Conservation (phyloP, 1,140 invertebrate genomes). For the Holcopasites calliopsidis region DNA sequence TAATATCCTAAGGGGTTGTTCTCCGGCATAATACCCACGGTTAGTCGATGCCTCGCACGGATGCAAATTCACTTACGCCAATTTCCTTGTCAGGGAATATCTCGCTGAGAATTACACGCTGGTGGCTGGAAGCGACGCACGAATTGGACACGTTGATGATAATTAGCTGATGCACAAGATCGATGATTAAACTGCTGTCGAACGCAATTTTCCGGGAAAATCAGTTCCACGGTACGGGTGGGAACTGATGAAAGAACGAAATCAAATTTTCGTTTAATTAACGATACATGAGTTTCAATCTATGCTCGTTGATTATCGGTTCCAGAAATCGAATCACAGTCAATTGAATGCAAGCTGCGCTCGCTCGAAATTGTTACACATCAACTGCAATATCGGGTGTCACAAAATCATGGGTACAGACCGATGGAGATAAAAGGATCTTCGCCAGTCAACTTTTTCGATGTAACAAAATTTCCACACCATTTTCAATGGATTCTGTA, state of each 20-base stretch:
- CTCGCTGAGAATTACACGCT: conserved; percentile 11
- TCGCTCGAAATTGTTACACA: too few species aligned
- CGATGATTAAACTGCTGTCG: background rate
- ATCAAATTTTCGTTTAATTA: background rate
- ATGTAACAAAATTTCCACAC: too few species aligned
- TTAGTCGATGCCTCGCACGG: conserved; percentile 27
- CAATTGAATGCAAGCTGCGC: too few species aligned
- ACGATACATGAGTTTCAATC: background rate
- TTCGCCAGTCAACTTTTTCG: too few species aligned
- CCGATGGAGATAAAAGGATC: too few species aligned
- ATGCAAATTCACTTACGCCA: conserved; percentile 50
- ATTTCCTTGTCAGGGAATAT: conserved; percentile 47
- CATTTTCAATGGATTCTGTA: too few species aligned
- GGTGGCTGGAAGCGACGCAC: conserved; percentile 44
- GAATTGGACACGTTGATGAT: conserved; percentile 37
- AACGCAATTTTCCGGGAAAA: conserved; percentile 3
- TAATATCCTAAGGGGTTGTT: background rate
- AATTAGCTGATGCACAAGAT: conserved; percentile 22
- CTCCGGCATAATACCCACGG: background rate
- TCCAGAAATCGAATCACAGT: too few species aligned
- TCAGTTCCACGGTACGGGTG: background rate
- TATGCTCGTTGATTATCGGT: background rate
- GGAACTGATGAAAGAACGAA: background rate
- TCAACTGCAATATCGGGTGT: too few species aligned
- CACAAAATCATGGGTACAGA: too few species aligned